phyloP scores from a whole-genome alignment of 1,140 invertebrate genomes.

The Diorhabda carinulata region DNA sequence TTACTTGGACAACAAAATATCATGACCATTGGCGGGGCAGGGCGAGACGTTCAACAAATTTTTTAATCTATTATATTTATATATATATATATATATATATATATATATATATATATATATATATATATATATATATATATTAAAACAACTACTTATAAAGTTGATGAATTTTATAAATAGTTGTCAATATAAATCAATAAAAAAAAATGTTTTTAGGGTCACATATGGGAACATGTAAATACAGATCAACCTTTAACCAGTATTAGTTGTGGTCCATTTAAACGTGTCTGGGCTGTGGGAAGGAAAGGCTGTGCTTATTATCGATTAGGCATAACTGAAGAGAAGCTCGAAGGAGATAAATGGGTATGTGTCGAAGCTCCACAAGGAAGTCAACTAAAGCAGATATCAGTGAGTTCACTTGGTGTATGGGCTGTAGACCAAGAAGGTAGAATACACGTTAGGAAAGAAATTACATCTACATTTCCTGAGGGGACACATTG shows the following conservation, averaged over 20 bases:
- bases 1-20: too few relatives aligned
- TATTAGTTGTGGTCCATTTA: slow-evolving; percentile 64
- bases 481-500: slow-evolving; percentile 74
- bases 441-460: slow-evolving; percentile 60
- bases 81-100: too few relatives aligned
- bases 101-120: too few relatives aligned
- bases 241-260: slow-evolving; percentile 71
- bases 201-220: slow-evolving; percentile 53
- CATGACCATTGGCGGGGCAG: too few relatives aligned
- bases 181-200: too few relatives aligned
- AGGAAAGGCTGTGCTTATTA: slow-evolving; percentile 80
- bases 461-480: slow-evolving; percentile 61
- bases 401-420: slow-evolving; percentile 67
- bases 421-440: slow-evolving; percentile 70
- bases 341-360: slow-evolving; percentile 60
- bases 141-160: too few relatives aligned
- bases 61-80: too few relatives aligned
- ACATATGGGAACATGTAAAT: slow-evolving; percentile 74
- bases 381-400: slow-evolving; percentile 64
- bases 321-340: slow-evolving; percentile 62
- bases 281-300: slow-evolving; percentile 80
- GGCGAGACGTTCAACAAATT: too few relatives aligned
- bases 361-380: slow-evolving; percentile 64
- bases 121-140: too few relatives aligned
- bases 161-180: too few relatives aligned